phyloP scores from a whole-genome alignment of 1,140 invertebrate genomes.

The Drosophila malerkotliana region DNA sequence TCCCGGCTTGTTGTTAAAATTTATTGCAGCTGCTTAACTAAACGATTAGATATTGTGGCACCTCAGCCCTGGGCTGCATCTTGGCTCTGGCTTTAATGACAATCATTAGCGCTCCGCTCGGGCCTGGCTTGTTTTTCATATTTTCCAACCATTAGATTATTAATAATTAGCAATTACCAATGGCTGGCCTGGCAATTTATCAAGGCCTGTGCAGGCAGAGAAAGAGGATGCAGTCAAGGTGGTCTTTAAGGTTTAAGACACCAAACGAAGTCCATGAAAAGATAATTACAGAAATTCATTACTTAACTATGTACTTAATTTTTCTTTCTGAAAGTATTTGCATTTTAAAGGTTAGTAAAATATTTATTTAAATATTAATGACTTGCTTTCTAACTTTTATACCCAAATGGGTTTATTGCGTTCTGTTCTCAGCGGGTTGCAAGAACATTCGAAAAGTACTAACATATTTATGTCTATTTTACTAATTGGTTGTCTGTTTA shows the following conservation, averaged over 20 bases:
- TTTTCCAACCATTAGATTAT: slow-evolving; percentile 74
- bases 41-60: slow-evolving; percentile 53
- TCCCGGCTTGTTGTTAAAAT: slow-evolving; percentile 46
- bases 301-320: neutral
- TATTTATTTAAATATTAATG: neutral
- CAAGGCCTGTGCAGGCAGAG: slow-evolving; percentile 28
- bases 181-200: slow-evolving; percentile 53
- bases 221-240: slow-evolving; percentile 6
- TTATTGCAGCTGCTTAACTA: slow-evolving; percentile 68
- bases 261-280: slow-evolving; percentile 4
- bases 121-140: slow-evolving; percentile 37
- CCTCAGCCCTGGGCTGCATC: slow-evolving; percentile 4
- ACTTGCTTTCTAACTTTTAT: neutral
- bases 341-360: neutral
- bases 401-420: neutral
- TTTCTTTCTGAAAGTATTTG: neutral
- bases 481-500: neutral
- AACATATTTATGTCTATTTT: neutral
- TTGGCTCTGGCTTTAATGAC: slow-evolving; percentile 51
- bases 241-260: neutral
- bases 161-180: slow-evolving; percentile 77
- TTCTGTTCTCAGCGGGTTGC: neutral
- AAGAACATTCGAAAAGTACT: neutral
- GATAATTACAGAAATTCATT: slow-evolving; percentile 12
- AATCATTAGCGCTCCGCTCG: slow-evolving; percentile 57